Conservation (phyloP, 2,113 vertebrate genomes). For the Naja naja region DNA sequence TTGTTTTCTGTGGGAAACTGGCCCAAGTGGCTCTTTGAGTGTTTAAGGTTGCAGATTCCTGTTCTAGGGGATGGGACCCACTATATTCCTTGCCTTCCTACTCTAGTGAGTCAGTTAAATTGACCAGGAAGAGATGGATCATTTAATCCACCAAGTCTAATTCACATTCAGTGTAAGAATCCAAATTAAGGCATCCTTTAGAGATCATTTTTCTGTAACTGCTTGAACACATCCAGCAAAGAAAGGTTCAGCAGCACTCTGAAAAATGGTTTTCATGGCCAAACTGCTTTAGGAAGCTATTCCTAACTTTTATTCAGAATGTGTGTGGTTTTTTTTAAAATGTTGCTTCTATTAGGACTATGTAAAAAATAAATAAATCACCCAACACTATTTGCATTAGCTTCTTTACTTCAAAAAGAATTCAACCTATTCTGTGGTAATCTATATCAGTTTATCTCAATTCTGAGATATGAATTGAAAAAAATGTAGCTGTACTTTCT, state of each 20-base stretch:
- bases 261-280: background rate
- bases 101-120: too few relatives aligned
- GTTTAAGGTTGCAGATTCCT: too few relatives aligned
- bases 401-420: background rate
- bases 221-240: background rate
- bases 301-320: background rate
- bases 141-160: background rate
- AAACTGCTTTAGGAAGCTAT: background rate
- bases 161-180: background rate
- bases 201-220: background rate
- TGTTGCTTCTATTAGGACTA: background rate
- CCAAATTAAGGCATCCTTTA: background rate
- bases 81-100: too few relatives aligned
- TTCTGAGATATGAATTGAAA: background rate
- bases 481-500: background rate
- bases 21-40: too few relatives aligned
- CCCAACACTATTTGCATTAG: background rate
- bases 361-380: background rate
- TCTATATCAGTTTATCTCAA: background rate
- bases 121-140: too few relatives aligned
- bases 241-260: background rate
- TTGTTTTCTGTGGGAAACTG: too few relatives aligned
- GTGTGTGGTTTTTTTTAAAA: background rate
- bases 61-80: too few relatives aligned
- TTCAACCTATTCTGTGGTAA: background rate